Evolutionary conservation across 2,888 invertebrate genomes (phyloP).

Genomic region (Microctonus aethiopoides): DNA sequence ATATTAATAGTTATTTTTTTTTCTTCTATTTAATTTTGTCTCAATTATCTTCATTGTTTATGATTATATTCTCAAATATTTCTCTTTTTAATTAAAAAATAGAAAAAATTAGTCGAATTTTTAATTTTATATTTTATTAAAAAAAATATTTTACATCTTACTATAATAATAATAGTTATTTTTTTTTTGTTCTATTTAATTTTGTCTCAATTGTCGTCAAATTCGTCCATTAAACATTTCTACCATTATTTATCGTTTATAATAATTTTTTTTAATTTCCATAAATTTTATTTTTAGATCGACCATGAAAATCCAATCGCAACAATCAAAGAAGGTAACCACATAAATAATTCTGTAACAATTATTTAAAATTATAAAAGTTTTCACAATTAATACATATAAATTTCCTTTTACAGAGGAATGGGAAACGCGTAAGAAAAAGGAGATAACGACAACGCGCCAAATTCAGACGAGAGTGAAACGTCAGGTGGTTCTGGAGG

Average conservation of each 20-base stretch:
- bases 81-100: too few species aligned
- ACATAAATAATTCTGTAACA: too few species aligned
- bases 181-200: too few species aligned
- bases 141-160: too few species aligned
- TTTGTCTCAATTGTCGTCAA: not conserved
- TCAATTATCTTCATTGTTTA: not conserved
- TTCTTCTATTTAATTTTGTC: not conserved
- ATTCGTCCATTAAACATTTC: constrained; percentile 22
- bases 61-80: too few species aligned
- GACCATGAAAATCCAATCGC: constrained; percentile 83
- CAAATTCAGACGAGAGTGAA: constrained; percentile 93
- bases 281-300: constrained; percentile 69
- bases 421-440: constrained; percentile 92
- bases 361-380: too few species aligned
- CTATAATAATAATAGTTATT: too few species aligned
- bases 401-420: constrained; percentile 76
- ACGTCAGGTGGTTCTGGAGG: constrained; percentile 88
- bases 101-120: too few species aligned
- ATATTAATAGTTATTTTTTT: too few species aligned
- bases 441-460: constrained; percentile 88
- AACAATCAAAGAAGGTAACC: constrained; percentile 90
- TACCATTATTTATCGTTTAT: constrained; percentile 1
- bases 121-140: too few species aligned
- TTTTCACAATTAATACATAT: not conserved
- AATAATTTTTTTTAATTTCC: constrained; percentile 48